Percentiles rank a stretch among this genome's conserved stretches.
Evolutionary conservation across 1,140 invertebrate species (phyloP).

Genomic region (Spodoptera litura): DNA sequence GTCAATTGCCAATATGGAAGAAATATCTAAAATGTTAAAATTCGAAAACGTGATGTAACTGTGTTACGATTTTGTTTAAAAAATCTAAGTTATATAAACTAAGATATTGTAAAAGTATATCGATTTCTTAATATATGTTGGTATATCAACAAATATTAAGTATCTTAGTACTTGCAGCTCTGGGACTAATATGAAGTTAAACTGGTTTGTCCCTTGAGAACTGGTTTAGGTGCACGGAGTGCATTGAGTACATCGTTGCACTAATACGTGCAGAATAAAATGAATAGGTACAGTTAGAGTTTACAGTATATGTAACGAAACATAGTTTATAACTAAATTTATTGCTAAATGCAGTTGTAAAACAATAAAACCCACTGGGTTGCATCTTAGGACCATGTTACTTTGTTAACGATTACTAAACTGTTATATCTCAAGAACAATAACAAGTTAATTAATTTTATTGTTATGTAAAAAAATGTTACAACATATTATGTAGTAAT

Average conservation of each 20-base stretch:
- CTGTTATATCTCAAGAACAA: too few species aligned
- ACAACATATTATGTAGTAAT: too few species aligned
- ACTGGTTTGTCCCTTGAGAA: not conserved
- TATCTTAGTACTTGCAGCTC: not conserved
- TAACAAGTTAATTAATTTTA: too few species aligned
- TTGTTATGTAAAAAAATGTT: too few species aligned
- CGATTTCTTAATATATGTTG: too few species aligned
- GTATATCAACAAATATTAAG: too few species aligned
- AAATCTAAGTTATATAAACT: too few species aligned
- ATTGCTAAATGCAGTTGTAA: not conserved
- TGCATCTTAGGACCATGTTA: not conserved
- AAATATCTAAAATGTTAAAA: not conserved
- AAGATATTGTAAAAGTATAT: too few species aligned
- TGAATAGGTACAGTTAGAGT: not conserved
- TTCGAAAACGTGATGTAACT: not conserved
- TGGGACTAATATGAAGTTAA: not conserved
- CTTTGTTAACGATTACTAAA: too few species aligned
- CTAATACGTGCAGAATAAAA: not conserved
- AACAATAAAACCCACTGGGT: not conserved
- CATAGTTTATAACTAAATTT: not conserved
- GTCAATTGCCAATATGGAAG: not conserved
- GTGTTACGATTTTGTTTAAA: too few species aligned
- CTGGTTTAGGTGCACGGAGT: constrained; percentile 10
- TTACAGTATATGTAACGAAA: not conserved
- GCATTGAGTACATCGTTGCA: not conserved